Base-by-base conservation (phyloP, 2,113 vertebrate genomes). In the Balaenoptera acutorostrata region DNA sequence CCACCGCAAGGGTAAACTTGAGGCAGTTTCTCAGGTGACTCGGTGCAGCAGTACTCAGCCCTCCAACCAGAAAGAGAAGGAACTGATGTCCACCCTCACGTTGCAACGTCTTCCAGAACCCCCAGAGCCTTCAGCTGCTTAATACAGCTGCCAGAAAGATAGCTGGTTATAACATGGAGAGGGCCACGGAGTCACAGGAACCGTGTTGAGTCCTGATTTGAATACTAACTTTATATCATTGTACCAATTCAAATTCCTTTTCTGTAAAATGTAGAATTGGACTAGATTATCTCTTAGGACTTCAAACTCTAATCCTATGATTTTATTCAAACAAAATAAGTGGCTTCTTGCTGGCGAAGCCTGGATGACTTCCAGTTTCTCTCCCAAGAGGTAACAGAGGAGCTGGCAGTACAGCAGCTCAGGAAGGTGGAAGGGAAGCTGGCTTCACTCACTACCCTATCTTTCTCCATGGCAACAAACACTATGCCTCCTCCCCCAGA, bases 311-410 rank as follows among this genome's bases (percentile, higher is more conserved):
- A 97, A 63, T 17, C 31, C 49, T 78, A 46, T 78, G 46, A 93
- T 83, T 94, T 92, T 97, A 85, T 83, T 90, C 12, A 68, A 96
- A 95, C 20, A 25, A 87, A 97, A 93, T 31, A 78, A 59, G 23
- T 91, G 41, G 14, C 25, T 82, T 96, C n/a, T 89, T 69, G n/a
- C 33, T 91, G n/a, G 68, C 75, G 63, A 63, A 72, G 21, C 27
- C 66, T 63, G 23, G 31, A 55, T 81, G 31, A 46, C 39, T 94
- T 68, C 59, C 57, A 92, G 66, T 12, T 91, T 85, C 23, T 68
- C 59, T 82, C 39, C 41, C 36, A 85, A 69, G 29, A 69, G 25
- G 5, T 88, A 88, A 82, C 29, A 93, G 82, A 92, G 33, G 25
- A 63, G 18, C n/a, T 93, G 27, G 46, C 36, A 82, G 36, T 61